phyloP scores from a whole-genome alignment of 2,113 vertebrate genomes.

The Opisthocomus hoazin region DNA sequence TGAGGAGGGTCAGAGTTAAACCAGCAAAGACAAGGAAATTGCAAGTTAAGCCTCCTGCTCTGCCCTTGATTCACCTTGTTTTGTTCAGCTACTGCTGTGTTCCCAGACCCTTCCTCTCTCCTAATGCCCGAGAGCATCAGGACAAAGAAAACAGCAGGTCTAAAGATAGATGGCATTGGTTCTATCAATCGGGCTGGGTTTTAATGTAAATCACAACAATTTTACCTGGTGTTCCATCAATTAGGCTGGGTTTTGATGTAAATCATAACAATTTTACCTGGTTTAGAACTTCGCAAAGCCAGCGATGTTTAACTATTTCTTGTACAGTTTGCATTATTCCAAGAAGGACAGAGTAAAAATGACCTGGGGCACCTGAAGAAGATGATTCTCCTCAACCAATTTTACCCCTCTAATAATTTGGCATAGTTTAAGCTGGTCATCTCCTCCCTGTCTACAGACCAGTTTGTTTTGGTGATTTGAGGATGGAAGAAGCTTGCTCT shows the following conservation, averaged over 20 bases:
- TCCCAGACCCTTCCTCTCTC: background rate
- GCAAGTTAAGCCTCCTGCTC: slow-evolving; percentile 39
- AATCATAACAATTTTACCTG: background rate
- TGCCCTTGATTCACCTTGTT: slow-evolving; percentile 53
- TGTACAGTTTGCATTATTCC: background rate
- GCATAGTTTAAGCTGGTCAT: background rate
- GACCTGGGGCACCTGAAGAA: background rate
- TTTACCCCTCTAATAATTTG: background rate
- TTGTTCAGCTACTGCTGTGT: background rate
- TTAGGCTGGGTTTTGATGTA: background rate
- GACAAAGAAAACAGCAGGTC: background rate
- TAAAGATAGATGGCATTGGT: background rate
- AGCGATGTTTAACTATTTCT: background rate
- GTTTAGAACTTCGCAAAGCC: background rate
- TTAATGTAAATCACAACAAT: background rate
- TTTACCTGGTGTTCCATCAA: background rate
- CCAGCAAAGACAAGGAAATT: slow-evolving; percentile 60
- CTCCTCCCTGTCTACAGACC: background rate
- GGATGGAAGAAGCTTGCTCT: background rate
- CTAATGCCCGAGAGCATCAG: background rate
- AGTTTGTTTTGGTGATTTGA: background rate
- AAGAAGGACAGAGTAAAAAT: background rate
- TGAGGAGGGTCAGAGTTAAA: background rate
- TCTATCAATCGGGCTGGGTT: background rate
- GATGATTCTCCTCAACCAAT: background rate